Evolutionary conservation across 2,113 vertebrate species (phyloP), one percentile per base, ranked within the genome.

Genomic region (Mixornis gularis): DNA sequence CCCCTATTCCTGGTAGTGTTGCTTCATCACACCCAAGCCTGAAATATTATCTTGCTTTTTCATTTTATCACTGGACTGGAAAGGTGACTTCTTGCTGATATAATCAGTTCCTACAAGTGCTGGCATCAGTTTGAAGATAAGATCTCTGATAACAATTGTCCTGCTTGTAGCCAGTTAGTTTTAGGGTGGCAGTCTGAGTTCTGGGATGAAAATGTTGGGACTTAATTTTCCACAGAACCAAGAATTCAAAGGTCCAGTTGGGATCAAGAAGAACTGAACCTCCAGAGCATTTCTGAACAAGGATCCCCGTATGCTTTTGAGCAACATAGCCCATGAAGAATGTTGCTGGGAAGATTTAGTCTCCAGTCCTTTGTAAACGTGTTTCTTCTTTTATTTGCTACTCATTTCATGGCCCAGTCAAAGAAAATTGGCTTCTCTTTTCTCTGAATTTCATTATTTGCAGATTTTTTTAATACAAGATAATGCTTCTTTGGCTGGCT

Each of bases 381-480:
- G 87, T 85, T 93, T 91, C 85, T 85, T 79, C 80, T 94, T 94
- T 79, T 92, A 93, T 87, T 93, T 91, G 89, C 55, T 85, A 89
- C 71, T 93, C 90, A 85, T 91, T 94, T 83, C 63, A n/a, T 44
- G 55, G 55, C 85, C 91, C 85, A 95, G 85, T 79, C 66, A 94
- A 94, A 91, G 63, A 91, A 89, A 92, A 91, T 85, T 93, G 84
- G 84, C 90, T 95, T 94, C 62, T 90, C 59, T 94, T 78, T 91
- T 81, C 59, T 66, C 87, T 89, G 85, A 96, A 93, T 96, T 94
- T 94, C 93, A 96, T 96, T 95, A 96, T 95, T 96, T 94, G 78
- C 93, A 95, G 94, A 94, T 95, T 95, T 96, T 96, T 96, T 92
- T 16, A 95, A 95, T 92, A 85, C 84, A 94, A 92, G 90, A 96